Evolutionary conservation across 2,113 vertebrate species (phyloP).

Genomic region (Saguinus midas): DNA sequence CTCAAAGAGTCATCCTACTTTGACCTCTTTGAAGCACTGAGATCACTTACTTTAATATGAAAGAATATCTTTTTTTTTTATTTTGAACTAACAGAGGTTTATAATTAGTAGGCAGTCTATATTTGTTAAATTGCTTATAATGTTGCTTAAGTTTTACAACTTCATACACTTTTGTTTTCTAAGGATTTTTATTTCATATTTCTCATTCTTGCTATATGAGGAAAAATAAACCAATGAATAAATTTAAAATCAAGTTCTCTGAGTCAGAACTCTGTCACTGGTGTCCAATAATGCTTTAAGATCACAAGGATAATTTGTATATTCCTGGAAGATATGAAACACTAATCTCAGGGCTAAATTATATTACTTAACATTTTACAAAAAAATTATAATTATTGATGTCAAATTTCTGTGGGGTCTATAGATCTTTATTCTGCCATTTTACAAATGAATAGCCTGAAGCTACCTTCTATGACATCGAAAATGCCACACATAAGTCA

Average conservation of each 20-base stretch:
- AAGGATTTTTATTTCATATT: neutral
- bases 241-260: neutral
- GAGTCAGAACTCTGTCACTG: neutral
- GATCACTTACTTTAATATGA: neutral
- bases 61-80: neutral
- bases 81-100: neutral
- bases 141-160: neutral
- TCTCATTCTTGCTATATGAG: neutral
- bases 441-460: conserved; percentile 29
- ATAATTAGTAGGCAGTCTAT: neutral
- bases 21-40: too few relatives aligned
- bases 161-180: neutral
- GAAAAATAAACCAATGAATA: neutral
- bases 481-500: neutral
- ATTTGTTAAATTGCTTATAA: neutral
- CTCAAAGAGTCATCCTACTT: too few relatives aligned
- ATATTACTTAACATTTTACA: neutral
- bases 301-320: neutral
- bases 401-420: neutral
- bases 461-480: neutral
- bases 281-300: neutral
- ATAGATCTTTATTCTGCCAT: neutral
- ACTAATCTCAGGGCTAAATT: conserved; percentile 22
- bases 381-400: neutral
- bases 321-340: neutral